phyloP scores from a whole-genome alignment of 2,888 invertebrate genomes.

The Mylabris sibirica region DNA sequence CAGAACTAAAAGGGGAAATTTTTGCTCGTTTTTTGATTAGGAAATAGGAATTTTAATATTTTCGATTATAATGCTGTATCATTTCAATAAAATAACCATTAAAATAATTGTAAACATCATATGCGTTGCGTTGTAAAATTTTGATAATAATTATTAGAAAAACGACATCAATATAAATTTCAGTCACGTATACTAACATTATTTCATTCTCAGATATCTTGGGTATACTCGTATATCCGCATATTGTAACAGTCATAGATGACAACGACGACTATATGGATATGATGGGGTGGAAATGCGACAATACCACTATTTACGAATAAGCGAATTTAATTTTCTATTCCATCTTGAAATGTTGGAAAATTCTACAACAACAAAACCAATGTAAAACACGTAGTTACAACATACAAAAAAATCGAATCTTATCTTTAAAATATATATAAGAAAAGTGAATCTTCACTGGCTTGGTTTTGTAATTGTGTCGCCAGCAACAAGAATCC shows the following conservation, averaged over 20 bases:
- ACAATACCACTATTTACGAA: background rate
- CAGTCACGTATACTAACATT: background rate
- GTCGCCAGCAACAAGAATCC: background rate
- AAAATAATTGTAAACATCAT: background rate
- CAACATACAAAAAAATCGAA: background rate
- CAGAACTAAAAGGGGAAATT: constrained; percentile 19
- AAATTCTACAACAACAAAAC: background rate
- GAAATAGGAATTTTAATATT: background rate
- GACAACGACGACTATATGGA: background rate
- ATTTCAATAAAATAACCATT: background rate
- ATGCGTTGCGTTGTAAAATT: background rate
- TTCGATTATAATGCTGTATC: background rate
- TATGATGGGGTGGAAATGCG: constrained; percentile 1
- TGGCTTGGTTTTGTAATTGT: background rate
- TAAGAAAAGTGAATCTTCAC: background rate
- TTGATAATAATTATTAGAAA: background rate
- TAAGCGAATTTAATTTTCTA: constrained; percentile 10
- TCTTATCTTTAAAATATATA: background rate
- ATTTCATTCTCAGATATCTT: constrained; percentile 3
- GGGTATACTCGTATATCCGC: background rate
- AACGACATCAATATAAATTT: background rate
- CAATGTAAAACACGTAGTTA: background rate
- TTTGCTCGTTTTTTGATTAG: constrained; percentile 9
- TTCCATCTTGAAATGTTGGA: background rate
- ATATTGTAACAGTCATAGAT: background rate